phyloP scores from a whole-genome alignment of 2,113 vertebrate species.

The Microcebus tavaratra region DNA sequence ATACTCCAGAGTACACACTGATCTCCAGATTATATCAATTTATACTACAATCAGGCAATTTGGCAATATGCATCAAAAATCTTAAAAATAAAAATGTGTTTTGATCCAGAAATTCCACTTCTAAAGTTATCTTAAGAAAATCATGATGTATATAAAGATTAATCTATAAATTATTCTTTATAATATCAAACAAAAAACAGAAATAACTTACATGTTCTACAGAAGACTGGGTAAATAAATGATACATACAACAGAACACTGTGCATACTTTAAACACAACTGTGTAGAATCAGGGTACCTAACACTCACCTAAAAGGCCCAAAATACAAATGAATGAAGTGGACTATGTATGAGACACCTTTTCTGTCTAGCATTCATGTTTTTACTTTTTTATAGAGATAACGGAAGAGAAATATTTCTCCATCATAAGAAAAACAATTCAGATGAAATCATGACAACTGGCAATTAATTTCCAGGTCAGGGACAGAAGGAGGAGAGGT shows the following conservation, averaged over 20 bases:
- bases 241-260: not conserved
- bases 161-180: not conserved
- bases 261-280: not conserved
- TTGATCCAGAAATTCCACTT: not conserved
- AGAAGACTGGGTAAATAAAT: not conserved
- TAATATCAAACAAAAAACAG: not conserved
- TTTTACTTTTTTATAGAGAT: not conserved
- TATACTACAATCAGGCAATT: not conserved
- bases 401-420: not conserved
- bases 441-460: slow-evolving; percentile 41
- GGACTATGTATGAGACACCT: not conserved
- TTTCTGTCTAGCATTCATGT: not conserved
- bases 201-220: not conserved
- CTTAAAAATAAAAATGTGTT: slow-evolving; percentile 24
- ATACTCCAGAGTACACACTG: not conserved
- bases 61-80: not conserved
- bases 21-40: not conserved
- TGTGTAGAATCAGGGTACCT: not conserved
- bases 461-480: not conserved
- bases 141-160: not conserved
- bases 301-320: not conserved
- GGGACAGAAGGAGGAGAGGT: not conserved
- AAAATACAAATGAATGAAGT: not conserved
- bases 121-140: slow-evolving; percentile 16
- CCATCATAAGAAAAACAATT: not conserved